Evolutionary conservation across 2,113 vertebrate genomes (phyloP), one percentile per base, ranked within the genome.

Genomic region (Crypturellus undulatus): DNA sequence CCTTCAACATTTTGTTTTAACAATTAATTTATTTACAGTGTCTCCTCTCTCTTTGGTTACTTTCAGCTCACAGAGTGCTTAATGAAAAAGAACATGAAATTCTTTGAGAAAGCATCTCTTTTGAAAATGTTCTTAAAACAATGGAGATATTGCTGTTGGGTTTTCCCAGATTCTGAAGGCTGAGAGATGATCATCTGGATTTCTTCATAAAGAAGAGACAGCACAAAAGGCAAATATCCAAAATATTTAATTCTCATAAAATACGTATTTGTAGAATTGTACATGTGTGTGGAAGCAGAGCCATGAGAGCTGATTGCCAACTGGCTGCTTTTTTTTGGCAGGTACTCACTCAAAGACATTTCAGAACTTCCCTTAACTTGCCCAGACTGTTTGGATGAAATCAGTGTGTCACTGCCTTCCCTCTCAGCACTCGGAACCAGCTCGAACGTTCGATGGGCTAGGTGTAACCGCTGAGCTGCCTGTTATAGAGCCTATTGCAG

Each of bases 361-460:
- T 87, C 69, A 89, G 79, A 76, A 26, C 58, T 92, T 73, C 69
- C 13, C 45, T 49, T 70, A 47, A 43, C 87, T 90, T 89, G 4
- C 49, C 22, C 69, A 62, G 69, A 30, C 7, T 92, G 18, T 93
- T 89, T 83, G 24, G 32, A 64, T 79, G 17, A 92, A 92, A 79
- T 60, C 32, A 79, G 34, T 34, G 30, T 34, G 56, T 45, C 1
- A 1, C 16, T 3, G 1, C 45, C 34, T 40, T 75, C 36, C n/a
- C 24, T 20, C 1, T 5, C 18, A 47, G 63, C 36, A n/a, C 30
- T 45, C 73, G 85, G 59, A 90, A 71, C 6, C 63, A 54, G 49
- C 20, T 87, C 59, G 77, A 24, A 36, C 10, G 2, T 65, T 15
- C 34, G 38, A 43, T 21, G 47, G 16, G 36, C 52, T 30, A 20